These are phyloP conservation scores for Monomorium pharaonis DNA, from an alignment of 1,140 invertebrate genomes.

Conservation along the genomic window DNA sequence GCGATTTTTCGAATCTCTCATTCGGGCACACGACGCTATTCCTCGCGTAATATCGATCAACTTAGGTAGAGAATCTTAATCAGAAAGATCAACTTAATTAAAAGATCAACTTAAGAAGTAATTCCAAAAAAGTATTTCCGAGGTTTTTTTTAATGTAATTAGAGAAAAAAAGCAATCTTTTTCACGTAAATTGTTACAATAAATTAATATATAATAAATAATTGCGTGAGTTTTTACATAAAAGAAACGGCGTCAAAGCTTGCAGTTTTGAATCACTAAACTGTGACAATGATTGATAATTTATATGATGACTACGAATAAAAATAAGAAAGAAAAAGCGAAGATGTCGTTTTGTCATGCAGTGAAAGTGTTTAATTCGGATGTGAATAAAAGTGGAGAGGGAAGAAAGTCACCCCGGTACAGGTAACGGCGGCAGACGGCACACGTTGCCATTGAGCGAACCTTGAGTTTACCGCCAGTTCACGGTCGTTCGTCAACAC, in stretches of 20 bases:
- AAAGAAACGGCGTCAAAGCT: neutral
- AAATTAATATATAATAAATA: neutral
- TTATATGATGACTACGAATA: neutral
- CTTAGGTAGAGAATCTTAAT: too few relatives aligned
- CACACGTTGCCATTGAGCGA: slow-evolving; percentile 33
- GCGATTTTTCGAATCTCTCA: too few relatives aligned
- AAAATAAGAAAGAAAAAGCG: neutral
- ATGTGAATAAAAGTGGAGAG: neutral
- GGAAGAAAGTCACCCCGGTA: slow-evolving; percentile 5
- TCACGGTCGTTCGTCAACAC: slow-evolving; percentile 63
- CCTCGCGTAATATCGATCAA: too few relatives aligned
- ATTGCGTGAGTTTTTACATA: neutral
- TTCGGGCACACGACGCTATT: too few relatives aligned
- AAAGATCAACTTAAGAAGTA: too few relatives aligned
- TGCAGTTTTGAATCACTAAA: slow-evolving; percentile 4
- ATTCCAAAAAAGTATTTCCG: neutral
- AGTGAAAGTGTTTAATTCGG: slow-evolving; percentile 46
- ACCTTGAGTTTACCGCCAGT: slow-evolving; percentile 65
- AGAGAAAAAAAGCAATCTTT: neutral
- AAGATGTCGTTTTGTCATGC: neutral
- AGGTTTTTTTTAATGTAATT: neutral
- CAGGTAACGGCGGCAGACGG: slow-evolving; percentile 39
- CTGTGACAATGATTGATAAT: slow-evolving; percentile 21
- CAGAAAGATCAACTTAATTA: too few relatives aligned
- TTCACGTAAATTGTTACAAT: neutral